These are phyloP conservation scores for Nowickia ferox DNA, from an alignment of 2,888 invertebrate species.

Conservation along the genomic window DNA sequence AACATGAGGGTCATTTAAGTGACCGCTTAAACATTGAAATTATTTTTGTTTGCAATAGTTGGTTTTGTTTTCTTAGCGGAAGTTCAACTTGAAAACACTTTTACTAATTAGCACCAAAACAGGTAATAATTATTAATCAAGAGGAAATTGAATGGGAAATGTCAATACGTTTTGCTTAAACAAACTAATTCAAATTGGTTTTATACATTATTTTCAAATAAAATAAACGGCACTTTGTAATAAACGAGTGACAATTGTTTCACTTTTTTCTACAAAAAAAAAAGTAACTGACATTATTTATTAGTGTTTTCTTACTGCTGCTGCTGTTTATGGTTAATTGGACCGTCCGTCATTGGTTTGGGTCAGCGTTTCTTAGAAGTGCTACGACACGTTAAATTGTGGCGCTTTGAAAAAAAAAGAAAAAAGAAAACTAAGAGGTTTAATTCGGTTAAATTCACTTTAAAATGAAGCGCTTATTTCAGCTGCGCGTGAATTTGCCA, in stretches of 20 bases:
- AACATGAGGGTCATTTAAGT: constrained; percentile 25
- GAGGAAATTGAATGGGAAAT: constrained; percentile 60
- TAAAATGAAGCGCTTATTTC: constrained; percentile 49
- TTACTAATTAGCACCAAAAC: constrained; percentile 69
- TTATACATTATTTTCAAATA: not conserved
- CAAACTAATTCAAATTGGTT: constrained; percentile 5
- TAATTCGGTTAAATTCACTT: constrained; percentile 50
- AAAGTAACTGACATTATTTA: not conserved
- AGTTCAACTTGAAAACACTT: constrained; percentile 72
- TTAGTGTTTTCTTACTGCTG: not conserved
- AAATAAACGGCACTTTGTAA: not conserved
- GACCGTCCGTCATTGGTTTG: constrained; percentile 25
- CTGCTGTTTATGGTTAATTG: constrained; percentile 10
- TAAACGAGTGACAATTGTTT: constrained; percentile 37
- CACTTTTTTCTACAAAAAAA: not conserved
- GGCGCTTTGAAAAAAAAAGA: constrained; percentile 31
- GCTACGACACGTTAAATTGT: constrained; percentile 56
- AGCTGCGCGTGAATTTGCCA: constrained; percentile 79
- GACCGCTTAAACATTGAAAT: constrained; percentile 5
- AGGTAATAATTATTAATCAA: constrained; percentile 32
- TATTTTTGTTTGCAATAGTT: not conserved
- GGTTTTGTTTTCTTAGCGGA: constrained; percentile 58
- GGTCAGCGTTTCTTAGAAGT: constrained; percentile 54
- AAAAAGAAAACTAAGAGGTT: not conserved
- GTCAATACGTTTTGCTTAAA: not conserved